Conservation (phyloP, 2,113 vertebrate species). For the Aramus guarauna region DNA sequence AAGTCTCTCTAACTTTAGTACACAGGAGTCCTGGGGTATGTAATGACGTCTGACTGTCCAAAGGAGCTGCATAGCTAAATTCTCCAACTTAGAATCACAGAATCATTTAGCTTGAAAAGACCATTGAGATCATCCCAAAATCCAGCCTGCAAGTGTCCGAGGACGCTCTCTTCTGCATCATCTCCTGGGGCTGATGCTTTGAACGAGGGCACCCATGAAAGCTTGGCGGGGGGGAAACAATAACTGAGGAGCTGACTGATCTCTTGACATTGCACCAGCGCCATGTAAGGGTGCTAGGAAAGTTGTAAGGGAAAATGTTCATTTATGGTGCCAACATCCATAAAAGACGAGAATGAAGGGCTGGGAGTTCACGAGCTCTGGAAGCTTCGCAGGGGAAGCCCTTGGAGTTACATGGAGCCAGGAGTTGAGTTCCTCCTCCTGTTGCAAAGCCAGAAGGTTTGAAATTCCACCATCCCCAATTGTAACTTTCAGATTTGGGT, state of each 20-base stretch:
- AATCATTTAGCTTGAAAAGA: background rate
- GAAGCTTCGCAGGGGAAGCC: background rate
- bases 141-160: rapidly evolving
- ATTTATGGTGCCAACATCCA: background rate
- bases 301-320: background rate
- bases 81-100: background rate
- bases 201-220: background rate
- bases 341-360: background rate
- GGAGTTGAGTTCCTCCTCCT: background rate
- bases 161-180: background rate
- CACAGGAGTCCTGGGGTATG: background rate
- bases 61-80: background rate
- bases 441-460: background rate
- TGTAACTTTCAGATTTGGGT: background rate
- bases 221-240: rapidly evolving
- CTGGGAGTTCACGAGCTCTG: background rate
- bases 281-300: background rate
- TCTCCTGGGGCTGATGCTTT: rapidly evolving
- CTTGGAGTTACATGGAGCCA: rapidly evolving
- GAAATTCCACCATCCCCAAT: rapidly evolving
- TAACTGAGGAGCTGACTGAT: background rate
- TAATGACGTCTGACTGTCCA: background rate
- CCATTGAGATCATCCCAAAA: background rate
- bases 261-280: background rate
- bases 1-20: background rate